Percentiles rank a stretch among this genome's conserved stretches.
phyloP scores from a whole-genome alignment of 2,113 vertebrate species.

The Panthera uncia region DNA sequence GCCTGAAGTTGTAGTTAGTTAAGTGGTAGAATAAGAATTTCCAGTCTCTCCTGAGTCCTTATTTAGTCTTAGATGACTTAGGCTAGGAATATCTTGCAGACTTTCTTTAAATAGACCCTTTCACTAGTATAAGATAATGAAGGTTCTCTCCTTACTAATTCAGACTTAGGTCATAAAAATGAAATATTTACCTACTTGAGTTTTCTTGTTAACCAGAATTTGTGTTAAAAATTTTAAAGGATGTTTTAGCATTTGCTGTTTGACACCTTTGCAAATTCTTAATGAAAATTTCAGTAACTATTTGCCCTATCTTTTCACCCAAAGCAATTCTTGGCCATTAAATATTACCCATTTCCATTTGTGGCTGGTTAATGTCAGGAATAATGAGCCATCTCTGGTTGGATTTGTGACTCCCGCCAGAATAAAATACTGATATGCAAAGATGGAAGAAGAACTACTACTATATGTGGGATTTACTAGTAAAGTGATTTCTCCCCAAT shows the following conservation, averaged over 20 bases:
- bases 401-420: conserved; percentile 2
- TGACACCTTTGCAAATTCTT: not conserved
- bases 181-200: not conserved
- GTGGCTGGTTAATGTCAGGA: not conserved
- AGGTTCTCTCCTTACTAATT: conserved; percentile 14
- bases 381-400: not conserved
- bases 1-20: not conserved
- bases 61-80: not conserved
- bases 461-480: not conserved
- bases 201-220: conserved; percentile 41
- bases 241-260: conserved; percentile 23
- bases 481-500: not conserved
- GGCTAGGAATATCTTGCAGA: not conserved
- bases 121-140: not conserved
- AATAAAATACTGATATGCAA: not conserved
- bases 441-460: not conserved
- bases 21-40: conserved; percentile 32
- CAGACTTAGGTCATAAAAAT: conserved; percentile 8
- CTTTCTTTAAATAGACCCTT: conserved; percentile 21
- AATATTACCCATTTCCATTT: not conserved
- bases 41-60: not conserved
- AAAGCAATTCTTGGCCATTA: not conserved
- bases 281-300: not conserved
- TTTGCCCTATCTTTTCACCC: not conserved
- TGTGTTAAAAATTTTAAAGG: conserved; percentile 24